These are phyloP conservation scores for Dasypogon diadema DNA, from an alignment of 2,888 invertebrate genomes.

Conservation along the genomic window DNA sequence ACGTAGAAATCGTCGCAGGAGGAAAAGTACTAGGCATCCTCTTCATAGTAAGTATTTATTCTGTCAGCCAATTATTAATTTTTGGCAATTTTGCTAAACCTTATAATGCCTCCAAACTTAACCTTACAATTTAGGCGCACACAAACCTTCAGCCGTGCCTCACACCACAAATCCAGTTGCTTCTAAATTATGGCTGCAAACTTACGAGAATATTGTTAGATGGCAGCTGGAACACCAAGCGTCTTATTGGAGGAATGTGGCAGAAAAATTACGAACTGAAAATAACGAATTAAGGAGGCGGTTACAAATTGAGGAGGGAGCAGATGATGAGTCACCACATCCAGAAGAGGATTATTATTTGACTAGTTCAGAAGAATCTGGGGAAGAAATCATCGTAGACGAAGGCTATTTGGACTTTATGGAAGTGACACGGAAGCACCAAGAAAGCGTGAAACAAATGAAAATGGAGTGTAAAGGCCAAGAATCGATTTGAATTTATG, in stretches of 20 bases:
- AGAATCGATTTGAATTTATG: no score
- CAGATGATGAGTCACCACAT: background rate
- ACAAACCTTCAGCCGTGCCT: no score
- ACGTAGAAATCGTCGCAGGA: background rate
- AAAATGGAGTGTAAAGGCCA: no score
- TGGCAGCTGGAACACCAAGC: conserved; percentile 52
- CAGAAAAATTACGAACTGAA: conserved; percentile 39
- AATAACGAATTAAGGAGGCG: conserved; percentile 26
- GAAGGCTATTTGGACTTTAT: conserved; percentile 52
- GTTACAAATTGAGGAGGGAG: conserved; percentile 4
- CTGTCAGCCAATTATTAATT: no score
- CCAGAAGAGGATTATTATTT: background rate
- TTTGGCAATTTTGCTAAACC: no score
- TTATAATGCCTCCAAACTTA: no score
- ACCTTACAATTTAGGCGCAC: no score
- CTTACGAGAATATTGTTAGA: conserved; percentile 52
- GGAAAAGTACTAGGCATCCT: background rate
- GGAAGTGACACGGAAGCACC: conserved; percentile 41
- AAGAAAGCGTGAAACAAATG: background rate
- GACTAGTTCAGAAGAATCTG: background rate
- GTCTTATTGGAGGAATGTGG: conserved; percentile 45
- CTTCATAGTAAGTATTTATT: no score
- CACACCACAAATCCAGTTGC: no score
- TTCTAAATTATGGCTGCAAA: conserved; percentile 47
- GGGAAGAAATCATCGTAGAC: conserved; percentile 29